phyloP scores from a whole-genome alignment of 2,113 vertebrate species.

The Pristiophorus japonicus region DNA sequence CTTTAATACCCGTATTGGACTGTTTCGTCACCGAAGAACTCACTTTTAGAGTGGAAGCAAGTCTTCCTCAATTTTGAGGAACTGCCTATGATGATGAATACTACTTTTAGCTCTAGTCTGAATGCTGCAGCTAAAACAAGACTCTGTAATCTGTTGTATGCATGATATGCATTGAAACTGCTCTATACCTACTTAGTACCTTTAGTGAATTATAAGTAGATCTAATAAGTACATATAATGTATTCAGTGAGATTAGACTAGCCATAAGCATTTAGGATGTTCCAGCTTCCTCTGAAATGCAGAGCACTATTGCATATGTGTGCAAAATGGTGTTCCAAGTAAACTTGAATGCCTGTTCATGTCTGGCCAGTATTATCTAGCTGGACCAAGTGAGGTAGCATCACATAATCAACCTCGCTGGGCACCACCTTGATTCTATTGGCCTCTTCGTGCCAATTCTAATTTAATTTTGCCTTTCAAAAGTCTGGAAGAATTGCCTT shows the following conservation, averaged over 20 bases:
- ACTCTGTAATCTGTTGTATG: not conserved
- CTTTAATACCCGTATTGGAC: no score
- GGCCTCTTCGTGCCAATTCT: not conserved
- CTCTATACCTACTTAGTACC: not conserved
- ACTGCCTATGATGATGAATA: no score
- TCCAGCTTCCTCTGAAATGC: not conserved
- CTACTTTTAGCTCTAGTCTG: not conserved
- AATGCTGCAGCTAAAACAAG: not conserved
- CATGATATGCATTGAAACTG: not conserved
- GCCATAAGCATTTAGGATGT: not conserved
- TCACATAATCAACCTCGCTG: not conserved
- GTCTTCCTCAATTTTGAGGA: no score
- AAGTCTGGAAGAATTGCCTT: not conserved
- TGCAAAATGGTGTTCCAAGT: no score
- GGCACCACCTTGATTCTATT: not conserved
- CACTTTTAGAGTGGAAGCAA: no score
- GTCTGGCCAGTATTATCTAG: not conserved
- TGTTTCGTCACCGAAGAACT: no score
- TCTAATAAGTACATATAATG: not conserved
- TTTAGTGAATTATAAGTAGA: not conserved
- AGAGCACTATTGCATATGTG: not conserved
- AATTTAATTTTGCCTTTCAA: not conserved
- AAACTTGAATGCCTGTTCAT: no score
- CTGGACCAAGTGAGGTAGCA: not conserved
- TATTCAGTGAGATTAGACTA: not conserved